Base-by-base conservation (phyloP, 2,888 invertebrate species). In the Calliscelio sp. region DNA sequence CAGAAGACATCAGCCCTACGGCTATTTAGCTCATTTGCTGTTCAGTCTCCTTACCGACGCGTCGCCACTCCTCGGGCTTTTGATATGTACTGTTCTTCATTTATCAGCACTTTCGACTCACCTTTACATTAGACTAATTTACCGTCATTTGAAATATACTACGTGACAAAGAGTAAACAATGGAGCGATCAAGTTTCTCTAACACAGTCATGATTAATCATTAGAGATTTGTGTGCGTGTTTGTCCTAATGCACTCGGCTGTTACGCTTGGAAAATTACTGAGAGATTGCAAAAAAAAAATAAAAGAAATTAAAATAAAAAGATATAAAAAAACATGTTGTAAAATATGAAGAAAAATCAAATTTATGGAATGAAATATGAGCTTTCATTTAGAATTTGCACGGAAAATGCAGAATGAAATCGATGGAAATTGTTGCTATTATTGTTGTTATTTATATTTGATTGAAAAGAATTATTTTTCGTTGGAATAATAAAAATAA, bases 21-120 rank as follows among this genome's bases (percentile, higher is more conserved):
- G 87, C 87, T 84, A 86, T 87, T 87, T 87, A 86, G 86, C 86
- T 87, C 87, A 87, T 87, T 87, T 87, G 81, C 86, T 75, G 85
- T 66, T 80, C 71, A 84, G 80, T 68, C 53, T 75, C 32, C 75
- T 75, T 80, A 80, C 74, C 49, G 53, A 71, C 70, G 75, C 70
- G 57, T 80, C 66, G 53, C 53, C 75, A 51, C 65, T 71, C 75
- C 59, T 65, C 68, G 10, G 24, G 63, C 80, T 83, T 79, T 83
- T 83, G 68, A 83, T 68, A 46, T 70, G 61, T 57, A 78, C 24
- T 57, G n/a, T 65, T 51, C 63, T 59, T 68, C 68, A 68, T 68
- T 73, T 79, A 81, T 59, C 78, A 78, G 77, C 73, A 74, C 71
- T 78, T 71, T 65, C 66, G 51, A 53, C 74, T 68, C 53, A 74